Evolutionary conservation across 1,140 invertebrate species (phyloP).

Genomic region (Magallana gigas): DNA sequence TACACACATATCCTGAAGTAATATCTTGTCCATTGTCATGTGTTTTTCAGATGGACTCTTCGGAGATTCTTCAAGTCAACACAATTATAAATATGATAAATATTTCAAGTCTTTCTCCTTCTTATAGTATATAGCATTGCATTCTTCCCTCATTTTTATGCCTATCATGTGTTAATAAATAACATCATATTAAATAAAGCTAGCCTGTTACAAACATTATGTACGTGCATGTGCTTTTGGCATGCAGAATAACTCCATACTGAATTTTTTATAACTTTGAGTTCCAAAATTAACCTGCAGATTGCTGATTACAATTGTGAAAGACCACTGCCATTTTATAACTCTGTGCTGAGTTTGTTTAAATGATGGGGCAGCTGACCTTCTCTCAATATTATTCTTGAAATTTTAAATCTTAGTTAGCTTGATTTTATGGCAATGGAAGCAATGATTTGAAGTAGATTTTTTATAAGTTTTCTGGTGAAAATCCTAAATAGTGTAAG

Average conservation of each 20-base stretch:
- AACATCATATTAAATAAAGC: not conserved
- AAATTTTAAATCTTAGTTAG: too few species aligned
- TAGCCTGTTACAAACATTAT: not conserved
- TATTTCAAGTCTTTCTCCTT: not conserved
- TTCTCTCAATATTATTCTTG: not conserved
- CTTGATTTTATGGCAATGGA: too few species aligned
- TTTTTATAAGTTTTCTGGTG: too few species aligned
- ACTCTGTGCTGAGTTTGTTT: too few species aligned
- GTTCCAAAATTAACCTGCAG: not conserved
- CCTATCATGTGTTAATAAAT: slow-evolving; percentile 22
- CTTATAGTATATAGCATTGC: not conserved
- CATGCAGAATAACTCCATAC: not conserved
- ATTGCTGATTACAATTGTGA: not conserved
- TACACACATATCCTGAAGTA: not conserved
- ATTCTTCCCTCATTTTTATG: slow-evolving; percentile 17
- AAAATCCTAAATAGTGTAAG: too few species aligned
- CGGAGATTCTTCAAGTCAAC: slow-evolving; percentile 55
- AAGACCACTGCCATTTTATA: too few species aligned
- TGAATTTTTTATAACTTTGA: too few species aligned
- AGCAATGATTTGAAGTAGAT: too few species aligned
- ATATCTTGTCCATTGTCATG: slow-evolving; percentile 19
- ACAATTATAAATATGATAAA: not conserved
- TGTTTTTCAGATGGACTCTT: slow-evolving; percentile 55
- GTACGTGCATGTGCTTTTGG: not conserved
- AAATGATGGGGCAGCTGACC: not conserved